These are phyloP conservation scores for Lasiommata megera DNA, from an alignment of 2,888 invertebrate species.

Conservation along the genomic window DNA sequence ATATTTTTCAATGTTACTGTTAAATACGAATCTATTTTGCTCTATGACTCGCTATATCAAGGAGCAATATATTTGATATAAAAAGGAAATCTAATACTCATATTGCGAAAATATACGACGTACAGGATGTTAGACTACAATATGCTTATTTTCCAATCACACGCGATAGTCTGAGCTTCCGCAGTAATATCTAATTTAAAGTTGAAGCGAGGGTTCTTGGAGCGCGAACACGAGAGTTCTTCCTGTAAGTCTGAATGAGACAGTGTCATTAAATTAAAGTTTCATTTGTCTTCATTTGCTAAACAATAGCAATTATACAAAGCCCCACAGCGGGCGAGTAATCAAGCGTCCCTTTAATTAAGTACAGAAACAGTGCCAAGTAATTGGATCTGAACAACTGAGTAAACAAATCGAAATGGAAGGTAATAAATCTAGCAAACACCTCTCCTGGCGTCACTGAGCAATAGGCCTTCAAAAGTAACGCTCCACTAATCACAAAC, in stretches of 20 bases:
- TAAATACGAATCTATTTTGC: too few relatives aligned
- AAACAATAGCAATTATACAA: slow-evolving; percentile 82
- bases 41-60: background rate
- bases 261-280: slow-evolving; percentile 81
- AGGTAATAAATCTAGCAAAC: slow-evolving; percentile 79
- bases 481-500: slow-evolving; percentile 40
- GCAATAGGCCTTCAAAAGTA: slow-evolving; percentile 51
- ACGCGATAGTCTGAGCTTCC: slow-evolving; percentile 31
- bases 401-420: slow-evolving; percentile 81
- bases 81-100: slow-evolving; percentile 3
- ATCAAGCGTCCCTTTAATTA: slow-evolving; percentile 82
- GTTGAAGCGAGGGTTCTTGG: slow-evolving; percentile 53
- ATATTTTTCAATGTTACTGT: too few relatives aligned
- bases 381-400: slow-evolving; percentile 82
- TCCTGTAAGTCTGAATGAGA: slow-evolving; percentile 71
- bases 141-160: slow-evolving; percentile 26
- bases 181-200: slow-evolving; percentile 54
- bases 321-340: slow-evolving; percentile 80
- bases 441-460: slow-evolving; percentile 71
- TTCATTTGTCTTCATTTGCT: slow-evolving; percentile 82
- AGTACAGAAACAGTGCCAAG: slow-evolving; percentile 81
- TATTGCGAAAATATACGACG: background rate
- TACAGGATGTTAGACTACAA: slow-evolving; percentile 3
- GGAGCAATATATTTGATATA: background rate
- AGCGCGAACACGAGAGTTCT: slow-evolving; percentile 57